These are phyloP conservation scores for Turritopsis dohrnii DNA, from an alignment of 30 jellyfish, hydroid and myxozoan genomes.

Conservation along the genomic window DNA sequence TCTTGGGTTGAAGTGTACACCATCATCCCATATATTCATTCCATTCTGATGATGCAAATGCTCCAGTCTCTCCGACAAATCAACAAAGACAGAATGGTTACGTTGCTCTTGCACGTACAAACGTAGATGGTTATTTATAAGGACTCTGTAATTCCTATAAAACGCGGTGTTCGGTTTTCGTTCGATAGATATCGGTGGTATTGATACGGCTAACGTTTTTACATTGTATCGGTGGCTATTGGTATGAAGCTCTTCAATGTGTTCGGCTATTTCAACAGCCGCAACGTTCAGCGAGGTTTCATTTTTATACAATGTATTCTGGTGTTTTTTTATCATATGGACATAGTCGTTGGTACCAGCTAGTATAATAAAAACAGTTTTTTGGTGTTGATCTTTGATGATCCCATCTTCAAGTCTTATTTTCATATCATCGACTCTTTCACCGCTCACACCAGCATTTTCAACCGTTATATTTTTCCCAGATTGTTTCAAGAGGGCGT, in stretches of 20 bases:
- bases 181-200: conserved; percentile 62
- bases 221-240: conserved; percentile 48
- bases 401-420: conserved; percentile 26
- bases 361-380: conserved; percentile 37
- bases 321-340: conserved; percentile 29
- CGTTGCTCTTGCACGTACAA: not conserved
- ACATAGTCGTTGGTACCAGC: conserved; percentile 76
- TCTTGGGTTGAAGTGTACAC: conserved; percentile 60
- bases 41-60: conserved; percentile 20
- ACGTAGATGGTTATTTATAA: not conserved
- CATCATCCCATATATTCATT: conserved; percentile 64
- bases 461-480: conserved; percentile 23
- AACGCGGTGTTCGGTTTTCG: not conserved
- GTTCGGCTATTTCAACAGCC: conserved; percentile 12
- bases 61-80: conserved; percentile 22
- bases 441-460: conserved; percentile 70
- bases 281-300: not conserved
- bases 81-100: conserved; percentile 31
- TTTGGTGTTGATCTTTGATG: not conserved
- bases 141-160: conserved; percentile 18
- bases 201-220: conserved; percentile 55
- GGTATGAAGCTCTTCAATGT: conserved; percentile 35
- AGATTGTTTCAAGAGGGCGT: conserved; percentile 27
- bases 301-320: not conserved
- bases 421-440: conserved; percentile 43